Conservation (phyloP, 2,113 vertebrate genomes). For the Ancistrus triradiatus region DNA sequence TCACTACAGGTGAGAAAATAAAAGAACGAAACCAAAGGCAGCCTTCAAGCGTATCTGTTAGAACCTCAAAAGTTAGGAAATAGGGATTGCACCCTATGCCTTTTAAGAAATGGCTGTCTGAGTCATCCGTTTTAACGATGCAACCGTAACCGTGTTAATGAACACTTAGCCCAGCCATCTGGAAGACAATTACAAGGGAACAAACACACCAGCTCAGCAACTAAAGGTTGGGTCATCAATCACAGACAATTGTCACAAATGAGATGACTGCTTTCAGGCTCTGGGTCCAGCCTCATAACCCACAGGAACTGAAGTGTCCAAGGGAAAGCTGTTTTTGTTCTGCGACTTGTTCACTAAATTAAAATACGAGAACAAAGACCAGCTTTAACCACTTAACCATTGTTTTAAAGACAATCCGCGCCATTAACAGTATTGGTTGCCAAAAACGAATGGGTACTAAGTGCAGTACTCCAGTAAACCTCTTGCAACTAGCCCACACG, state of each 20-base stretch:
- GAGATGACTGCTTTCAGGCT: slow-evolving; percentile 64
- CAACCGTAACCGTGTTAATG: slow-evolving; percentile 69
- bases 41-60: too few species aligned
- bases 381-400: slow-evolving; percentile 23
- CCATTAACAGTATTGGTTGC: slow-evolving; percentile 17
- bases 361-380: slow-evolving; percentile 28
- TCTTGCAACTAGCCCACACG: too few species aligned
- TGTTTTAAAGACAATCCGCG: slow-evolving; percentile 37
- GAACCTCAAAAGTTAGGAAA: slow-evolving; percentile 55
- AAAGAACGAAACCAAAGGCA: slow-evolving; percentile 15
- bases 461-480: too few species aligned
- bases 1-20: slow-evolving; percentile 30
- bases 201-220: slow-evolving; percentile 79
- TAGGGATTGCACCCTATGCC: slow-evolving; percentile 52
- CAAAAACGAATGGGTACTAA: too few species aligned
- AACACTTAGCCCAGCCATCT: slow-evolving; percentile 79
- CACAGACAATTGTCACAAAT: slow-evolving; percentile 69
- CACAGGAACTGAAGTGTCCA: slow-evolving; percentile 58
- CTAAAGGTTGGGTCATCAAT: slow-evolving; percentile 77
- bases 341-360: slow-evolving; percentile 11
- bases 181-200: slow-evolving; percentile 77
- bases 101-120: slow-evolving; percentile 41
- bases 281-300: slow-evolving; percentile 67
- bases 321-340: slow-evolving; percentile 35
- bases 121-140: slow-evolving; percentile 48